These are phyloP conservation scores for Lasioglossum albipes DNA, from an alignment of 1,140 invertebrate species.

Conservation along the genomic window DNA sequence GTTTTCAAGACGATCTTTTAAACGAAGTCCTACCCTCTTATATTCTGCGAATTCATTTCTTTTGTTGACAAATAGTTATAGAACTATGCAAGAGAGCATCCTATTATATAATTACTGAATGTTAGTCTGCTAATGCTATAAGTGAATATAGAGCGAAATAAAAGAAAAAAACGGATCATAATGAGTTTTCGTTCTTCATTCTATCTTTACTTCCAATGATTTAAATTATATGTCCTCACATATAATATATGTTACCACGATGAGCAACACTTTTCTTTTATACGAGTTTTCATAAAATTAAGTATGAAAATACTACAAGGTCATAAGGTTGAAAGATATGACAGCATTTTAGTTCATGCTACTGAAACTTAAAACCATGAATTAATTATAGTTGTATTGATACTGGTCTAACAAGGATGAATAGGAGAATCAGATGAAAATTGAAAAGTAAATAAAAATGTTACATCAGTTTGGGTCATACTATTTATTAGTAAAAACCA, in stretches of 20 bases:
- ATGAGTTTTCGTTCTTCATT: neutral
- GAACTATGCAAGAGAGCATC: constrained; percentile 35
- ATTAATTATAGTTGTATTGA: no score
- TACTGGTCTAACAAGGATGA: no score
- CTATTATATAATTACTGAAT: constrained; percentile 43
- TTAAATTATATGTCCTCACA: neutral
- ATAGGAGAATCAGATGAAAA: no score
- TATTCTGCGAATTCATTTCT: constrained; percentile 26
- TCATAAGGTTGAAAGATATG: no score
- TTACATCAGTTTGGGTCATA: neutral
- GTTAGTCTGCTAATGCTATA: constrained; percentile 45
- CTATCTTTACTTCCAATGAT: neutral
- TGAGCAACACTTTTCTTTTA: no score
- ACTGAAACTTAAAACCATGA: no score
- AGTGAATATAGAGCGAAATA: constrained; percentile 36
- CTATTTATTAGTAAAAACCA: neutral
- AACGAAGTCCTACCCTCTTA: constrained; percentile 21
- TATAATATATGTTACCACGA: no score
- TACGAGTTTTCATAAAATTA: no score
- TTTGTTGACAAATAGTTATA: constrained; percentile 29
- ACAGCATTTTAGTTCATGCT: no score
- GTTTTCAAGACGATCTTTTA: constrained; percentile 24
- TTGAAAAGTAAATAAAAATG: neutral
- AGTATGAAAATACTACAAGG: no score
- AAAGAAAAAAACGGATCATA: constrained; percentile 26